phyloP scores from a whole-genome alignment of 2,888 invertebrate genomes.

The Drosophila vallismaia region DNA sequence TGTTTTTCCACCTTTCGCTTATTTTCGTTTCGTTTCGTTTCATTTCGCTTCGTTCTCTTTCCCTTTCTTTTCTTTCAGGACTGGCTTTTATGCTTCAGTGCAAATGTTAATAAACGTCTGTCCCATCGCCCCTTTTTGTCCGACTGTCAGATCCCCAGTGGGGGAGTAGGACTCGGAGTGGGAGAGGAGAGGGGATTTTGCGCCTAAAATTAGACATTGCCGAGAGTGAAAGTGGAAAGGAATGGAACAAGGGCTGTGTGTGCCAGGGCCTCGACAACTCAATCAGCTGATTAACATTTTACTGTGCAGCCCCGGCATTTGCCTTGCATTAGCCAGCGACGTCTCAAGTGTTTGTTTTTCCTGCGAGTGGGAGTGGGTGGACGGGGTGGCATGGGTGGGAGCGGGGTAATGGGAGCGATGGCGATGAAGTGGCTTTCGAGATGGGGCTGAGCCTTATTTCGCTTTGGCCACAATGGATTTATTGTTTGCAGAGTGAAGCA shows the following conservation, averaged over 20 bases:
- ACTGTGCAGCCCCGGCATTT: slow-evolving; percentile 66
- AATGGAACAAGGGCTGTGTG: slow-evolving; percentile 6
- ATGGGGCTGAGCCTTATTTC: slow-evolving; percentile 74
- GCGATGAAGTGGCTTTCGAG: slow-evolving; percentile 72
- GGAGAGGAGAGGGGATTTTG: slow-evolving; percentile 51
- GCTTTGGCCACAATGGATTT: slow-evolving; percentile 79
- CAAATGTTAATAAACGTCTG: slow-evolving; percentile 74
- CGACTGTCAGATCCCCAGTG: slow-evolving; percentile 46
- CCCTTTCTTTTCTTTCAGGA: slow-evolving; percentile 6
- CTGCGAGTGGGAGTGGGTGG: too few species aligned
- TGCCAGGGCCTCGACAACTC: slow-evolving; percentile 68
- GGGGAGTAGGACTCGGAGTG: neutral
- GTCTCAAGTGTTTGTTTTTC: slow-evolving; percentile 70
- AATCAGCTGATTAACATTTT: slow-evolving; percentile 79
- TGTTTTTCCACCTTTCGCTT: slow-evolving; percentile 68
- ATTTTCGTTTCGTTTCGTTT: slow-evolving; percentile 1
- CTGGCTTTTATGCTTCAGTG: slow-evolving; percentile 73
- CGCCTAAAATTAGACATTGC: slow-evolving; percentile 75
- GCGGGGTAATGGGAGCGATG: slow-evolving; percentile 10
- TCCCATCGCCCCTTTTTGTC: slow-evolving; percentile 40
- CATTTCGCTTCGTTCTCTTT: neutral
- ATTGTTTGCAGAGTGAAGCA: slow-evolving; percentile 64
- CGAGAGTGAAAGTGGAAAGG: slow-evolving; percentile 36
- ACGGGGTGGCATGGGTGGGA: neutral
- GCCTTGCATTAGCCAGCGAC: slow-evolving; percentile 72